Percentiles rank a stretch among this genome's conserved stretches.
phyloP scores from a whole-genome alignment of 2,113 vertebrate genomes.

The Cyprinodon brontotheroides region DNA sequence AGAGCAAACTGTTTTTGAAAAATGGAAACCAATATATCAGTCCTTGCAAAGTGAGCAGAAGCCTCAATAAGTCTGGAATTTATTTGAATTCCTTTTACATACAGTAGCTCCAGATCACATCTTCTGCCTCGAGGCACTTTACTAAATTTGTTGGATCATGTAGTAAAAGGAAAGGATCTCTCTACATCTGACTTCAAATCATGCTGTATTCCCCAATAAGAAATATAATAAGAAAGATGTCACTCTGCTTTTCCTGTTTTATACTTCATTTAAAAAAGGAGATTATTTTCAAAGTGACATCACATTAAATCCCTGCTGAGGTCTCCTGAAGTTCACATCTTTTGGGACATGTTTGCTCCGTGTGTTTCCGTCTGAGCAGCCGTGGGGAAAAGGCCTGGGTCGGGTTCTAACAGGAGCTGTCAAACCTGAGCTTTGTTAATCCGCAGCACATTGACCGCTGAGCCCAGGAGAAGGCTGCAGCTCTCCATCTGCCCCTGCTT shows the following conservation, averaged over 20 bases:
- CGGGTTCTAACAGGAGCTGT: slow-evolving; percentile 39
- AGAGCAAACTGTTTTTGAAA: background rate
- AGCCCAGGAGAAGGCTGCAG: slow-evolving; percentile 25
- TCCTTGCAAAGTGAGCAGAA: background rate
- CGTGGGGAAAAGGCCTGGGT: slow-evolving; percentile 20
- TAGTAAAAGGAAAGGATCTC: no score
- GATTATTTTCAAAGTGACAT: no score
- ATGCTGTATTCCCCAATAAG: no score
- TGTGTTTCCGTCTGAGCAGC: slow-evolving; percentile 26
- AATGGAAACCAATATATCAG: background rate
- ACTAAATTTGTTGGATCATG: no score
- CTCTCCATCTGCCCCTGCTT: slow-evolving; percentile 57
- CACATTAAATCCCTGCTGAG: slow-evolving; percentile 2
- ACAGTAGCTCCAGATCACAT: no score
- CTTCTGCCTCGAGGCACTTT: no score
- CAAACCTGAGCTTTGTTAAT: slow-evolving; percentile 51
- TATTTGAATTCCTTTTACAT: no score
- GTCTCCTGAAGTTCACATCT: slow-evolving; percentile 19
- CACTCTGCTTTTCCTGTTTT: no score
- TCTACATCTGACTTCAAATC: no score
- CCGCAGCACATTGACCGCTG: slow-evolving; percentile 30
- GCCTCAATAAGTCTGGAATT: no score
- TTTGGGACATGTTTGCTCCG: slow-evolving; percentile 26
- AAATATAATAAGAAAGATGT: no score
- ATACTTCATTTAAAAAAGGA: no score